phyloP scores from a whole-genome alignment of 2,113 vertebrate genomes.

The Stegastes partitus region DNA sequence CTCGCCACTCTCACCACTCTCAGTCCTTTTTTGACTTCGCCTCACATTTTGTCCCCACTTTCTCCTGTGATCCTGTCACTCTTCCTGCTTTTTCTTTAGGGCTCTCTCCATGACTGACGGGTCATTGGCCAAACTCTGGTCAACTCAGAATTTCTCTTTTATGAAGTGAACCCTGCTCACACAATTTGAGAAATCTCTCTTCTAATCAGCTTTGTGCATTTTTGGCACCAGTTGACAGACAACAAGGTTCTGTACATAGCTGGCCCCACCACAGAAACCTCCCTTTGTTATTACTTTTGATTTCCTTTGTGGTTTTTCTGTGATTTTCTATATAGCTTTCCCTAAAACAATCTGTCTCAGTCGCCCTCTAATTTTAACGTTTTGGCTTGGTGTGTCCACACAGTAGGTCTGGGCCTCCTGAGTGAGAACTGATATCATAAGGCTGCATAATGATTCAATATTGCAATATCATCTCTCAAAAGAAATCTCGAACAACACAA shows the following conservation, averaged over 20 bases:
- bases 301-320: constrained; percentile 70
- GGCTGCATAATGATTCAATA: constrained; percentile 19
- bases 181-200: constrained; percentile 71
- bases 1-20: constrained; percentile 15
- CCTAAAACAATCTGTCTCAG: constrained; percentile 50
- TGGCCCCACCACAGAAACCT: constrained; percentile 49
- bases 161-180: constrained; percentile 52
- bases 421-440: constrained; percentile 20
- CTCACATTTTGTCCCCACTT: neutral
- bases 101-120: constrained; percentile 22
- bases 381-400: constrained; percentile 21
- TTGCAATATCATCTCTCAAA: neutral
- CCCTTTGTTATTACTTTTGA: constrained; percentile 58
- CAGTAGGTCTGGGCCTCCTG: constrained; percentile 21
- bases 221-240: constrained; percentile 72
- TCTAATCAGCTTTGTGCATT: constrained; percentile 67
- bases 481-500: constrained; percentile 9
- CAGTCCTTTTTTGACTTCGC: constrained; percentile 1
- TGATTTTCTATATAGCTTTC: constrained; percentile 43
- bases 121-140: constrained; percentile 46
- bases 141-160: constrained; percentile 51
- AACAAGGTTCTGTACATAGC: constrained; percentile 64
- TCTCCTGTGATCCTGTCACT: constrained; percentile 11
- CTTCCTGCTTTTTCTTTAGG: neutral
- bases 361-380: constrained; percentile 31